phyloP scores from a whole-genome alignment of 2,113 vertebrate species.

The Amblyopsis rosae region DNA sequence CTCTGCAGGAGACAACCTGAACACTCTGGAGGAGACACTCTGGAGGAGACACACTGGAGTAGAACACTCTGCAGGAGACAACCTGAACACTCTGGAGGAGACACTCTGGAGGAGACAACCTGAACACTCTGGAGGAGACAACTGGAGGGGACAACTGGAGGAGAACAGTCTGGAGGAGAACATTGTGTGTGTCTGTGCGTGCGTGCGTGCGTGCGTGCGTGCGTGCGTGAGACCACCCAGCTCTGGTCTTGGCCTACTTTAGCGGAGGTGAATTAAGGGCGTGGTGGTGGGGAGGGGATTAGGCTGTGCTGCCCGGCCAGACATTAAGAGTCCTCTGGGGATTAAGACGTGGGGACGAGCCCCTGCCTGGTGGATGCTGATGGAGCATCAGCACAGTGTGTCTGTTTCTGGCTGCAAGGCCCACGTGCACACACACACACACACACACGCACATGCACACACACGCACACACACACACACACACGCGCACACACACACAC shows the following conservation, averaged over 20 bases:
- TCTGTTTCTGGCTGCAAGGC: too few species aligned
- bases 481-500: not conserved
- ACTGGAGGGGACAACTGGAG: too few species aligned
- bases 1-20: too few species aligned
- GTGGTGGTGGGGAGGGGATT: slow-evolving; percentile 76
- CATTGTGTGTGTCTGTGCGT: slow-evolving; percentile 17
- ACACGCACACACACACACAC: slow-evolving; percentile 18
- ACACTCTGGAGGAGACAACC: too few species aligned
- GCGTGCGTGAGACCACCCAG: slow-evolving; percentile 39
- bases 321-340: slow-evolving; percentile 81
- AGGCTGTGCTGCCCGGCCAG: slow-evolving; percentile 74
- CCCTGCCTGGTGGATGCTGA: too few species aligned
- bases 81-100: too few species aligned
- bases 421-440: not conserved
- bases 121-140: too few species aligned
- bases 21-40: too few species aligned
- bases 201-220: not conserved
- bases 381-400: too few species aligned
- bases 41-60: too few species aligned
- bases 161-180: too few species aligned
- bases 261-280: slow-evolving; percentile 75
- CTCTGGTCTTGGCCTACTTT: slow-evolving; percentile 81
- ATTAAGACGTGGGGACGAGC: slow-evolving; percentile 68
- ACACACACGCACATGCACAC: slow-evolving; percentile 19
- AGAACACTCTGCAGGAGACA: too few species aligned